Base-by-base conservation (phyloP, 2,888 invertebrate species). In the Fabriciana adippe region DNA sequence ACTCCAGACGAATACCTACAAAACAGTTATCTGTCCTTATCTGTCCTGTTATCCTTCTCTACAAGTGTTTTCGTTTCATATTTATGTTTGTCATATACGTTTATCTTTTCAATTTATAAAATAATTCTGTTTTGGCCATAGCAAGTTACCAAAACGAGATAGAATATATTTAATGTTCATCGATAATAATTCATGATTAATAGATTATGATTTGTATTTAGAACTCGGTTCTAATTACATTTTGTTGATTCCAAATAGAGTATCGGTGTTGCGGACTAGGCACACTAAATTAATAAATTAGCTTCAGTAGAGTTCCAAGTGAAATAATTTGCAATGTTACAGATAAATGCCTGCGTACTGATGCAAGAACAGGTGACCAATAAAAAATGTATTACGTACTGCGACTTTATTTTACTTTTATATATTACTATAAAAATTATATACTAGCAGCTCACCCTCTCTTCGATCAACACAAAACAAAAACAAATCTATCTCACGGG, bases 371-470 rank as follows among this genome's bases (percentile, higher is more conserved):
- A 71, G 66, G 67, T 70, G 68, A 54, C 66, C 68, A 65, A 73
- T 74, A 73, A 71, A 73, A 74, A 72, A 74, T 74, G 61, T 72
- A 75, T 72, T 57, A 55, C 55, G 18, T 64, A 68, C 48, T 55
- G 55, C 55, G 55, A 57, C 67, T 63, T 70, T 67, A 66, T 66
- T 63, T 64, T 59, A 62, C n/a, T n/a, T n/a, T n/a, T n/a, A 47
- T 1, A 18, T 18, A 18, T 18, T 16, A 2, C n/a, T 35, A 48
- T 18, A 54, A 18, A n/a, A 16, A 26, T 26, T 26, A 26, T 26
- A 26, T 26, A 26, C 18, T 18, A 18, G 18, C 18, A 2, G 18
- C 18, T 18, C 18, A 18, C 18, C 18, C 18, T n/a, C n/a, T n/a
- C n/a, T n/a, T n/a, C n/a, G n/a, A n/a, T n/a, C n/a, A n/a, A n/a